A percentile compares a stretch with the other conserved stretches of the same genome.
phyloP scores from a whole-genome alignment of 2,113 vertebrate species.

The Zootoca vivipara region DNA sequence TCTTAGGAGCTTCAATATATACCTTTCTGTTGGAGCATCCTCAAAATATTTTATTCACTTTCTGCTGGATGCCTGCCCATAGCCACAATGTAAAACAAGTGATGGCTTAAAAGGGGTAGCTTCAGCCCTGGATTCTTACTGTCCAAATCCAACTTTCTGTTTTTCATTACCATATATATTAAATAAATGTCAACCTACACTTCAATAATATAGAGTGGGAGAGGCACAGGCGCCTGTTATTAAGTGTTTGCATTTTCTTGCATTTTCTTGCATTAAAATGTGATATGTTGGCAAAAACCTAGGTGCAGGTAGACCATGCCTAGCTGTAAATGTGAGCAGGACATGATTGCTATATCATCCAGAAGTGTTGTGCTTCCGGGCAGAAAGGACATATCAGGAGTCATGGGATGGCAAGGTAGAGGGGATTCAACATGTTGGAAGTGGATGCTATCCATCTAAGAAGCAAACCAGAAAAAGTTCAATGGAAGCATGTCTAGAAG shows the following conservation, averaged over 20 bases:
- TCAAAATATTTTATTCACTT: neutral
- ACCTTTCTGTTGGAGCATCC: neutral
- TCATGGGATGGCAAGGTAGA: neutral
- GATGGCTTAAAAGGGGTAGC: neutral
- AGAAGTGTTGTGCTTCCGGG: neutral
- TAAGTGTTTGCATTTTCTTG: neutral
- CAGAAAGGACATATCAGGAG: neutral
- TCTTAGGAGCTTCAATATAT: neutral
- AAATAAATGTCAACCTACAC: neutral
- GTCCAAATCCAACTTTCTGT: neutral
- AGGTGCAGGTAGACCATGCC: neutral
- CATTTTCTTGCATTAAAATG: neutral
- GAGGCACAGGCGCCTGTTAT: neutral
- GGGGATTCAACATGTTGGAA: neutral
- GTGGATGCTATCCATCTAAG: neutral
- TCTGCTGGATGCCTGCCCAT: neutral
- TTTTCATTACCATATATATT: neutral
- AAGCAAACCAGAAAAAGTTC: no score
- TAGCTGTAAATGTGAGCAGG: neutral
- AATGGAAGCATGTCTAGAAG: neutral
- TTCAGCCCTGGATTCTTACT: neutral
- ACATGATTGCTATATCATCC: neutral
- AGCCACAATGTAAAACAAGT: neutral
- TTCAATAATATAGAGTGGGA: neutral
- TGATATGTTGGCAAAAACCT: neutral